phyloP scores from a whole-genome alignment of 2,888 invertebrate species.

The Leucophenga montana region DNA sequence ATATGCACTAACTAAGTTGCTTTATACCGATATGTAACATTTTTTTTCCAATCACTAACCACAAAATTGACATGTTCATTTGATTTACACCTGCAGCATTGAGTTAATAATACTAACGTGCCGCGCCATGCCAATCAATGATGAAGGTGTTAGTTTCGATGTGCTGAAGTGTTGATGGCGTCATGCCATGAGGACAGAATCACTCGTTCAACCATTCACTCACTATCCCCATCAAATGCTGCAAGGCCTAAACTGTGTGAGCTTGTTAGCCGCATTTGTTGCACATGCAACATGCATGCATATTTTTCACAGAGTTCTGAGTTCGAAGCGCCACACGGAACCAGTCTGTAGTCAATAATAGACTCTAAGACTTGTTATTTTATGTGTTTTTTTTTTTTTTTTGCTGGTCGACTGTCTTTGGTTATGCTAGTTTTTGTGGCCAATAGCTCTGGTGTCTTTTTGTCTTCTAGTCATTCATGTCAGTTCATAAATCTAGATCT shows the following conservation, averaged over 20 bases:
- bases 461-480: slow-evolving; percentile 16
- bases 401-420: slow-evolving; percentile 28
- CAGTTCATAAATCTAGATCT: slow-evolving; percentile 23
- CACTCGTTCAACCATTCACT: too few species aligned
- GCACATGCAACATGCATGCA: slow-evolving; percentile 50
- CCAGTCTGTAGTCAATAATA: slow-evolving; percentile 37
- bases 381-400: slow-evolving; percentile 28
- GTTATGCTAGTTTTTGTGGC: slow-evolving; percentile 33
- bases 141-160: not conserved
- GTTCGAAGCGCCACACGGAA: slow-evolving; percentile 29
- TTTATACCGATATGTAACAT: too few species aligned
- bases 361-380: not conserved
- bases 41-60: slow-evolving; percentile 17
- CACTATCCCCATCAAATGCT: not conserved
- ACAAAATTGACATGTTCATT: slow-evolving; percentile 47
- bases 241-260: slow-evolving; percentile 1
- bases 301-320: not conserved
- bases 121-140: slow-evolving; percentile 14
- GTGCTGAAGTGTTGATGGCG: not conserved
- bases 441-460: too few species aligned
- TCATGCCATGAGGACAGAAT: not conserved
- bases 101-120: slow-evolving; percentile 49
- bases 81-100: slow-evolving; percentile 45
- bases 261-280: slow-evolving; percentile 37
- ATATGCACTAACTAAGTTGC: not conserved